Evolutionary conservation across 2,888 invertebrate genomes (phyloP), one percentile per base, ranked within the genome.

Genomic region (Norana najaformis): DNA sequence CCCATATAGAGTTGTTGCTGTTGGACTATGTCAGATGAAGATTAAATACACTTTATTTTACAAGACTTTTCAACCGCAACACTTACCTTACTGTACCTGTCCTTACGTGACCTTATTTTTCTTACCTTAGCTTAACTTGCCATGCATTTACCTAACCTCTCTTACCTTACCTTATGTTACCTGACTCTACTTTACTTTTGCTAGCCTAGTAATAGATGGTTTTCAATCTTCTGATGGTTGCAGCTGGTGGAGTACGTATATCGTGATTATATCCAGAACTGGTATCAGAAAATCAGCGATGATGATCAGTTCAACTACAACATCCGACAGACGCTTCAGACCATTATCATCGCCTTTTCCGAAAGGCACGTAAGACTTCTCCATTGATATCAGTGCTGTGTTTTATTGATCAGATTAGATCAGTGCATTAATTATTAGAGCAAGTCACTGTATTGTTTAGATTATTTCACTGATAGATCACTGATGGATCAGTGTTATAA

Each of bases 201-300:
- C 13, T 14, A 34, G 88, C 11, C 8, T 36, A 13, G 37, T 88
- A 88, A 88, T 41, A 85, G 83, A 89, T 30, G 34, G 38, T 90
- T 39, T 20, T 34, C 23, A 88, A 53, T 85, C n/a, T 39, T 37
- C 41, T 16, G n/a, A 35, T 83, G n/a, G n/a, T n/a, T 92, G 11
- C 92, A 95, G 95, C 94, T 95, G 39, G 91, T 98, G 93, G 96
- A 96, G 91, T 97, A 97, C 92, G 96, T 97, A 90, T 96, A 97
- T 89, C 96, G 97, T 94, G 98, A 98, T 95, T 97, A 97, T 95
- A 96, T 98, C 88, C 96, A 96, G 92, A 96, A 97, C 0, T 96
- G 96, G 96, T 96, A 96, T 93, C 93, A 95, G 90, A 94, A 94
- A 88, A 93, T 96, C 37, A 96, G 96, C 92, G 96, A 96, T 93